Evolutionary conservation across 2,113 vertebrate species (phyloP), one percentile per base, ranked within the genome.

Genomic region (Crotalus horridus): DNA sequence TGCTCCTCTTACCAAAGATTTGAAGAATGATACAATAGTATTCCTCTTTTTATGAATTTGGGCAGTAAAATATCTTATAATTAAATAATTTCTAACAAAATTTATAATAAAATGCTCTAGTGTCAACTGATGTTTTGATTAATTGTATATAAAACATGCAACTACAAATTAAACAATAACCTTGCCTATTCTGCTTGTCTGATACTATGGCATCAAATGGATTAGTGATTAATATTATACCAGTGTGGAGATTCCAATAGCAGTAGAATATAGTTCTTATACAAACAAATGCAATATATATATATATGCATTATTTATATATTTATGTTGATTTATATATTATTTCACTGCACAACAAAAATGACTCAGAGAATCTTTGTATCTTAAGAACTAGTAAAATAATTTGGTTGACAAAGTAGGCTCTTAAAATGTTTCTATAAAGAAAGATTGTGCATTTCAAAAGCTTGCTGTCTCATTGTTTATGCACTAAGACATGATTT

Each of bases 331-430:
- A 26, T 90, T 21, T 69, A 69, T 69, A 33, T 81, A 81, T 81
- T 43, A 81, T 43, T 81, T 81, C 33, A 81, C 33, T 81, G 94
- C 90, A 92, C 97, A 96, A 95, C 90, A 94, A 94, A 96, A 96
- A 94, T 96, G 96, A 94, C 92, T 96, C 85, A 97, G 95, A 85
- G 95, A 54, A 96, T 94, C 95, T 94, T 96, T 94, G 94, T 97
- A 95, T 95, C 93, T 94, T 92, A 93, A 95, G 91, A 94, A 95
- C 88, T 96, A 94, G 90, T 97, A 95, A 93, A 94, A 93, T 94
- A 94, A 97, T 97, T 94, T 90, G 95, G 96, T 98, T 97, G 96
- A 96, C 96, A 96, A 97, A 97, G 97, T 97, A 97, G 96, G 12
- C 86, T 96, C 17, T 43, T 81, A 39, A 81, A 81, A 81, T 81